Evolutionary conservation across 2,888 invertebrate species (phyloP).

Genomic region (Biston betularia): DNA sequence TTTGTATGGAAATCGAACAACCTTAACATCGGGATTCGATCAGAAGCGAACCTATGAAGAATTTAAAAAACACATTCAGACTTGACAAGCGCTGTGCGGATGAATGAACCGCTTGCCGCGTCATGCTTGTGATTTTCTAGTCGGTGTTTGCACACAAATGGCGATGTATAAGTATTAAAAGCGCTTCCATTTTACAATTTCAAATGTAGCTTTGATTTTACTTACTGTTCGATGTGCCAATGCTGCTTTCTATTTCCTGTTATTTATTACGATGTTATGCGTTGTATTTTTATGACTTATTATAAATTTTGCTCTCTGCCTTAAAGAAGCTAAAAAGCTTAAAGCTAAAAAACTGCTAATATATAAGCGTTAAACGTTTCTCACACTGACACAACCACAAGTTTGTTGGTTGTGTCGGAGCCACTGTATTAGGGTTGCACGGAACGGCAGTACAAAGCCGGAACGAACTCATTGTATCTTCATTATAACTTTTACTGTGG

Average conservation of each 20-base stretch:
- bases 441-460: too few species aligned
- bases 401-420: too few species aligned
- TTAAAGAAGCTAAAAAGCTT: slow-evolving; percentile 16
- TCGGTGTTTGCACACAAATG: background rate
- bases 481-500: too few species aligned
- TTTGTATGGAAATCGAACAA: too few species aligned
- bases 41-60: too few species aligned
- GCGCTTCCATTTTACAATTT: slow-evolving; percentile 19
- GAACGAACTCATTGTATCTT: too few species aligned
- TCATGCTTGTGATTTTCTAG: background rate
- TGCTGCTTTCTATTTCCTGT: slow-evolving; percentile 9
- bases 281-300: background rate
- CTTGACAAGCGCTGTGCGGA: background rate
- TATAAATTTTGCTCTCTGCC: slow-evolving; percentile 22
- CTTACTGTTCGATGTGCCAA: slow-evolving; percentile 24
- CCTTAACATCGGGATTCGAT: too few species aligned
- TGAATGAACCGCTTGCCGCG: background rate
- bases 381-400: too few species aligned
- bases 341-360: slow-evolving; percentile 3
- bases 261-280: background rate
- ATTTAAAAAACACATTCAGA: background rate
- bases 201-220: slow-evolving; percentile 27
- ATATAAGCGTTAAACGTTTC: too few species aligned
- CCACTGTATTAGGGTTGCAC: background rate
- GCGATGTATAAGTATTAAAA: slow-evolving; percentile 3